Evolutionary conservation across 2,113 vertebrate genomes (phyloP), one percentile per base, ranked within the genome.

Genomic region (Crocuta crocuta): DNA sequence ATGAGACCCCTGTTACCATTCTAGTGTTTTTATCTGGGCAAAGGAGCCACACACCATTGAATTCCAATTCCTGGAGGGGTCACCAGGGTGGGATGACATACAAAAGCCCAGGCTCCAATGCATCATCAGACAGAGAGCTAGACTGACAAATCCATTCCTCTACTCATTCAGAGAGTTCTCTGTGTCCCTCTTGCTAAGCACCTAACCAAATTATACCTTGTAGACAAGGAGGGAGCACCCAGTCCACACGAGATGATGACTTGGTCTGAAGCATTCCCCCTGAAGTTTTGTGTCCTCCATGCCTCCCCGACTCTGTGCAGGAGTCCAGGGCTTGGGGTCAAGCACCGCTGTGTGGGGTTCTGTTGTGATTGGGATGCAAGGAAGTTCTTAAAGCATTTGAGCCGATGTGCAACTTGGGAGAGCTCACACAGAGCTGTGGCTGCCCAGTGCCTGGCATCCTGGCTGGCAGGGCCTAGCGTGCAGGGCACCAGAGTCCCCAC

Each of bases 301-400:
- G 48, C 31, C 39, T 55, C 48, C 70, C 26, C 0, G 3, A 65
- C 53, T 2, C 73, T 35, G 2, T 3, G 19, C 4, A 21, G 33
- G 53, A 23, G 21, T 24, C 58, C 17, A 6, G 65, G 58, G 24
- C 26, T 33, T 24, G 0, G 4, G 39, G 55, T 11, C n/a, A 0
- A 13, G 4, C 5, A n/a, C 58, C 13, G 24, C 50, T 2, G 0
- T 4, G 26, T 2, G 48, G 35, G 16, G 4, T 28, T 82, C 45
- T 10, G 3, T 15, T 45, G 35, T 39, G 16, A 87, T 26, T 65
- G 35, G 35, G 43, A 26, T 28, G 21, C 43, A 24, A 11, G 71
- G 23, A 19, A 55, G 10, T 45, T 45, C 65, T 88, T 4, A 2
- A 23, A 43, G 63, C 50, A 50, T 9, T 79, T 74, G 45, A 68